Conservation (phyloP, 2,113 vertebrate species). For the Mirza zaza region DNA sequence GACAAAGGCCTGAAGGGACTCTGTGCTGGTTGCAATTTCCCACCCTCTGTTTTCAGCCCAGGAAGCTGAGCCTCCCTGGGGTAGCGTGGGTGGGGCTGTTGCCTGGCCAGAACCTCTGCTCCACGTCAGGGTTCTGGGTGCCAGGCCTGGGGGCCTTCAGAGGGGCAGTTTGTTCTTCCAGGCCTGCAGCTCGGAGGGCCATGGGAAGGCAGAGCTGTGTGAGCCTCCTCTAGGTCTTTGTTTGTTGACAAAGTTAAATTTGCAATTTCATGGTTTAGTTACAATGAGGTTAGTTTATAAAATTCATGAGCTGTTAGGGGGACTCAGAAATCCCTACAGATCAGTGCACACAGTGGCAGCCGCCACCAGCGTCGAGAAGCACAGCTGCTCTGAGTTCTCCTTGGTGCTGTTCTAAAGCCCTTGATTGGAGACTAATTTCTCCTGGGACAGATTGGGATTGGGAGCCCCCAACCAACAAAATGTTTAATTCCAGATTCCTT, state of each 20-base stretch:
- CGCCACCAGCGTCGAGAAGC: not conserved
- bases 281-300: slow-evolving; percentile 77
- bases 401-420: not conserved
- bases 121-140: not conserved
- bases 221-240: slow-evolving; percentile 53
- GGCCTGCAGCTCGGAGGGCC: not conserved
- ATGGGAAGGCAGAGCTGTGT: not conserved
- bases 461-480: not conserved
- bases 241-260: slow-evolving; percentile 76
- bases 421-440: not conserved
- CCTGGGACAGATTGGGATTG: not conserved
- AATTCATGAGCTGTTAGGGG: slow-evolving; percentile 75
- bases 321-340: not conserved
- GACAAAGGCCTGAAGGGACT: not conserved
- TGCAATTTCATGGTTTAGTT: slow-evolving; percentile 82
- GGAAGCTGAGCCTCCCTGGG: not conserved
- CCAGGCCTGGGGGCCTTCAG: not conserved
- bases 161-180: not conserved
- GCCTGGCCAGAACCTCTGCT: not conserved
- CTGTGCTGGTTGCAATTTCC: not conserved
- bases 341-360: not conserved
- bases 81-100: not conserved
- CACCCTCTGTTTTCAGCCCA: not conserved
- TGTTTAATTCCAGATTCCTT: not conserved
- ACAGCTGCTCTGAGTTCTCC: not conserved